A percentile compares a stretch with the other conserved stretches of the same genome.
These are phyloP conservation scores for Upupa epops DNA, from an alignment of 2,113 vertebrate genomes.

Conservation along the genomic window DNA sequence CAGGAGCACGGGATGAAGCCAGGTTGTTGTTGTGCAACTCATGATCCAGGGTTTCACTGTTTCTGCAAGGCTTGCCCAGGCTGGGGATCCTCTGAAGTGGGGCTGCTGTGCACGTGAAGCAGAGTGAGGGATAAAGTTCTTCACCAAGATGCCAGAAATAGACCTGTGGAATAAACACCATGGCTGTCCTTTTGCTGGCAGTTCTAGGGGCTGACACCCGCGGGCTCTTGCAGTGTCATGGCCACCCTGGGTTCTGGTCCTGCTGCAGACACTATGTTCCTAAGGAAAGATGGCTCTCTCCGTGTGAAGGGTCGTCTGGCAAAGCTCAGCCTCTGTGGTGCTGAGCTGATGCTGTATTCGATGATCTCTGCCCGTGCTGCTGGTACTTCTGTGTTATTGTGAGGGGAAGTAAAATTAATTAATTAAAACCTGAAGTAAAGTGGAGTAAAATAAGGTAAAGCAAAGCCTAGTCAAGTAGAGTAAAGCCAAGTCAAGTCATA, in stretches of 20 bases:
- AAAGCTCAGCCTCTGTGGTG: background rate
- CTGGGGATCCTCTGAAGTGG: background rate
- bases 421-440: background rate
- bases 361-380: background rate
- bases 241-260: background rate
- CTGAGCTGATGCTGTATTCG: background rate
- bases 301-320: background rate
- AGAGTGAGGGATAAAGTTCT: background rate
- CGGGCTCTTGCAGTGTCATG: background rate
- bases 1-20: background rate
- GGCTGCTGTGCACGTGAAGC: background rate
- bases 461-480: too few relatives aligned
- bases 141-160: slow-evolving; percentile 3
- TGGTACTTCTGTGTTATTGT: background rate
- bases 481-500: too few relatives aligned
- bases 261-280: background rate
- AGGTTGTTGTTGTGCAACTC: background rate
- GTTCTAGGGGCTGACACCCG: background rate
- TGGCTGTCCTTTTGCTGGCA: background rate
- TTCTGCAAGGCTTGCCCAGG: background rate
- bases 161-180: background rate
- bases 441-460: background rate
- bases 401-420: background rate
- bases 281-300: background rate
- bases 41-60: background rate